Conservation (phyloP, 2,797 vertebrate species). For the Enteromius fasciolatus region DNA sequence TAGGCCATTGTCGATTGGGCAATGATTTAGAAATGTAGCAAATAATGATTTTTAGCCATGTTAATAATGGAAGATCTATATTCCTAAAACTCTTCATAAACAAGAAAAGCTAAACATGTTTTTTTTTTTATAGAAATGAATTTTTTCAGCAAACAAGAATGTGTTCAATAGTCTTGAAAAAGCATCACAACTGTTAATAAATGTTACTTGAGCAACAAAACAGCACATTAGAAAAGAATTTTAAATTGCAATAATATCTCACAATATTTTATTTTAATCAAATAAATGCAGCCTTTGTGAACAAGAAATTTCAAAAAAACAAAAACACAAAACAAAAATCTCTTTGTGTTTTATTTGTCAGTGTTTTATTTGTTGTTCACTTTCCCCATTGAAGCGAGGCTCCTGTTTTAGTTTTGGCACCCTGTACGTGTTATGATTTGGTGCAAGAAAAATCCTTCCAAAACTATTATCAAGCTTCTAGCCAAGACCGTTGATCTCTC, state of each 20-base stretch:
- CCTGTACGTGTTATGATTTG: conserved; percentile 9
- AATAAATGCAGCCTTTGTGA: background rate
- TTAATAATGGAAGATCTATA: conserved; percentile 11
- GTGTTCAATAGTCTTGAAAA: background rate
- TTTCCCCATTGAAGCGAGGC: background rate
- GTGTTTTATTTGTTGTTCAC: background rate
- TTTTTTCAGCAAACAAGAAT: background rate
- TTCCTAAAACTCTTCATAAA: background rate
- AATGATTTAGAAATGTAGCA: conserved; percentile 61
- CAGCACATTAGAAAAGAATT: background rate
- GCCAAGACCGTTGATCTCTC: conserved; percentile 7
- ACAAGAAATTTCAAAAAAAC: background rate
- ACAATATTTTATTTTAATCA: background rate
- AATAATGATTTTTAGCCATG: conserved; percentile 27
- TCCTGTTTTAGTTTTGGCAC: background rate
- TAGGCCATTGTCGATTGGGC: conserved; percentile 70
- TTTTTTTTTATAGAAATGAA: background rate
- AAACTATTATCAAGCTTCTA: conserved; percentile 33
- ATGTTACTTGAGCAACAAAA: background rate
- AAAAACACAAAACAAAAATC: no score
- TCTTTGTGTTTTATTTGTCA: background rate
- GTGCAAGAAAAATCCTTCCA: conserved; percentile 26
- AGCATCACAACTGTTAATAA: background rate
- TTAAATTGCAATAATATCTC: background rate
- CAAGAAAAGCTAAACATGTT: background rate